Conservation (phyloP, 2,888 invertebrate species). For the Drosophila kuntzei region DNA sequence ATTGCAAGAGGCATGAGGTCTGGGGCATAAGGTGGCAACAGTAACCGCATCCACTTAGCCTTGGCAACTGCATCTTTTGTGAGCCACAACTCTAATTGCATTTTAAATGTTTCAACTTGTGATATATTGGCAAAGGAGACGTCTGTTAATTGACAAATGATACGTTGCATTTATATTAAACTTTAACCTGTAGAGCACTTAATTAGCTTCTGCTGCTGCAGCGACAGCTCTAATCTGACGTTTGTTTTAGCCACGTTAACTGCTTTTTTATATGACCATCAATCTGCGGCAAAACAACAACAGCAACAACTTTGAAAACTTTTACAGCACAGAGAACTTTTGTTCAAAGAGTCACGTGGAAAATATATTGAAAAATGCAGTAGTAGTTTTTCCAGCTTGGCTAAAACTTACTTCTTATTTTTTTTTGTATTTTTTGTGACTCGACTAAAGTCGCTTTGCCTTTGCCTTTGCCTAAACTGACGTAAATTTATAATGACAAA, state of each 20-base stretch:
- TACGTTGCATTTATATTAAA: conserved; percentile 69
- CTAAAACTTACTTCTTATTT: conserved; percentile 28
- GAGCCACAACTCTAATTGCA: conserved; percentile 62
- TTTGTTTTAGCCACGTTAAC: conserved; percentile 68
- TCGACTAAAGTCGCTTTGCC: conserved; percentile 37
- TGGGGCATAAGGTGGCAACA: conserved; percentile 14
- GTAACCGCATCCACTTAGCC: conserved; percentile 38
- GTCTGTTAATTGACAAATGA: conserved; percentile 73
- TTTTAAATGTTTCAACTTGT: conserved; percentile 69
- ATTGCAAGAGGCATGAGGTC: conserved; percentile 39
- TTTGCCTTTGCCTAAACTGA: conserved; percentile 75
- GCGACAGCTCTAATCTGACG: conserved; percentile 29
- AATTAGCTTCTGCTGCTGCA: conserved; percentile 60
- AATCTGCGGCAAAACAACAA: conserved; percentile 62
- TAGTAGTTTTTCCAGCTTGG: conserved; percentile 40
- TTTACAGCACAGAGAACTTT: conserved; percentile 49
- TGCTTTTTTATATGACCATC: conserved; percentile 75
- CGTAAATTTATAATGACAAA: conserved; percentile 83
- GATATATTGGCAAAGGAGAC: background rate
- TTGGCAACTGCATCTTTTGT: conserved; percentile 37
- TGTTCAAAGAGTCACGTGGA: conserved; percentile 52
- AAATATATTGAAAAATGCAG: conserved; percentile 75
- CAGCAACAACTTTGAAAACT: conserved; percentile 20
- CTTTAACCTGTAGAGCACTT: conserved; percentile 70
- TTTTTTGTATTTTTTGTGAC: conserved; percentile 23